These are phyloP conservation scores for Ephialtes manifestator DNA, from an alignment of 2,888 invertebrate species.

Conservation along the genomic window DNA sequence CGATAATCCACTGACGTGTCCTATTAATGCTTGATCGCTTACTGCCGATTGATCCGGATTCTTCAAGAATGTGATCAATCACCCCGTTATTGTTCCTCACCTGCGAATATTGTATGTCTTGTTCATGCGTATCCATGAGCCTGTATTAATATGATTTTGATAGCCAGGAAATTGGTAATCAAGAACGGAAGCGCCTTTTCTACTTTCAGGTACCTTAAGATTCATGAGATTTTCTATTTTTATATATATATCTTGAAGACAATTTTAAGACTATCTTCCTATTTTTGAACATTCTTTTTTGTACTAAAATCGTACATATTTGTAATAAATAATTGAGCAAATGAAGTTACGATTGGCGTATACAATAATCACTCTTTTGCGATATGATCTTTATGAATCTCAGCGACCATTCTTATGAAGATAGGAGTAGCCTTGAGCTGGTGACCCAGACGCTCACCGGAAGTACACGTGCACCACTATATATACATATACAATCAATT, in stretches of 20 bases:
- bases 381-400: not conserved
- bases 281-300: not conserved
- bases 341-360: not conserved
- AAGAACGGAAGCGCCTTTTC: conserved; percentile 35
- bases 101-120: conserved; percentile 7
- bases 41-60: conserved; percentile 55
- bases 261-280: not conserved
- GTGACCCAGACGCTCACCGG: conserved; percentile 22
- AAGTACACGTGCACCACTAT: conserved; percentile 9
- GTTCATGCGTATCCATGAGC: not conserved
- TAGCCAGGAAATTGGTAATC: conserved; percentile 18
- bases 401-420: not conserved
- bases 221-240: conserved; percentile 20
- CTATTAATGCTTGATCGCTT: conserved; percentile 55
- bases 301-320: not conserved
- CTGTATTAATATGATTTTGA: not conserved
- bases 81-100: conserved; percentile 11
- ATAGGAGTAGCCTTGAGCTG: conserved; percentile 39
- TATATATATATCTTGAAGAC: not conserved
- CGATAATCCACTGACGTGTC: conserved; percentile 63
- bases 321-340: conserved; percentile 6
- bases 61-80: conserved; percentile 39
- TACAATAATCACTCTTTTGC: conserved; percentile 1
- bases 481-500: conserved; percentile 18
- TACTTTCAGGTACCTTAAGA: conserved; percentile 45